Percentiles rank a stretch among this genome's conserved stretches.
phyloP scores from a whole-genome alignment of 2,113 vertebrate genomes.

The Notechis scutatus region DNA sequence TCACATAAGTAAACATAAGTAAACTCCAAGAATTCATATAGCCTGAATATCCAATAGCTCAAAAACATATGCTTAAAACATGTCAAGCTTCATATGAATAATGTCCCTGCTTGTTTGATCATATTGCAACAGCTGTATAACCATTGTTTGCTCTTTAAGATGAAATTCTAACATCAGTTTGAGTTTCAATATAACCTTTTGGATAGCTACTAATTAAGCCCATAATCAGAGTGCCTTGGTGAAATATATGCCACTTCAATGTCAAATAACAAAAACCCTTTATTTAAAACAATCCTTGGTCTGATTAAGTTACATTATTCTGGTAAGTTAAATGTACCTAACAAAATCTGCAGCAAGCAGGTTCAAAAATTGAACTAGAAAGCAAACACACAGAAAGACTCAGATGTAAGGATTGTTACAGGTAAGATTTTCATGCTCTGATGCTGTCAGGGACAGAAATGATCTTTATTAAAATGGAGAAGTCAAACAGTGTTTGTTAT shows the following conservation, averaged over 20 bases:
- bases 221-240: not conserved
- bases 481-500: not conserved
- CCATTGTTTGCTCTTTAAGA: not conserved
- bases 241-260: not conserved
- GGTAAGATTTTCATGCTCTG: not conserved
- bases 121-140: not conserved
- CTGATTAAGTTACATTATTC: not conserved
- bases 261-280: not conserved
- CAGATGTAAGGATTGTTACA: not conserved
- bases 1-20: not conserved
- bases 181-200: not conserved
- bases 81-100: not conserved
- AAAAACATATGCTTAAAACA: not conserved
- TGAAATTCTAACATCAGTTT: not conserved
- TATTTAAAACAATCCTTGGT: not conserved
- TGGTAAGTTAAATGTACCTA: not conserved
- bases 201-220: not conserved
- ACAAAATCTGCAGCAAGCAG: slow-evolving; percentile 12
- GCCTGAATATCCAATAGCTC: not conserved
- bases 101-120: not conserved
- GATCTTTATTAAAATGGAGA: not conserved
- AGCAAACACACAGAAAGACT: not conserved
- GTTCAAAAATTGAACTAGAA: slow-evolving; percentile 1
- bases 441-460: not conserved
- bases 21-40: not conserved